Base-by-base conservation (phyloP, 2,113 vertebrate species). In the Onychostoma macrolepis region DNA sequence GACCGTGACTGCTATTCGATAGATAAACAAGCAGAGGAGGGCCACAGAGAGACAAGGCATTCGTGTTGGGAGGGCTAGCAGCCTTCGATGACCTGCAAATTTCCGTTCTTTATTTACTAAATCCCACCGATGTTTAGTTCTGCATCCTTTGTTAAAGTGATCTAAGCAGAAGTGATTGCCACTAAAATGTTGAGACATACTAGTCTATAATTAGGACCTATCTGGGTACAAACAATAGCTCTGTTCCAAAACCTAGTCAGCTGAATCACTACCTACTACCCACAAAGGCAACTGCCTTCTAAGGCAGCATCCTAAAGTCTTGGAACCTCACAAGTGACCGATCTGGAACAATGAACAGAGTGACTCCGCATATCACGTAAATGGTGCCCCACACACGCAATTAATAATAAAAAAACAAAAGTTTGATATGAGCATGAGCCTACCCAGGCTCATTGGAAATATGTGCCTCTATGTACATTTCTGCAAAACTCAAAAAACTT, bases 1-100 rank as follows among this genome's bases (percentile, higher is more conserved):
- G n/a, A 50, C n/a, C 75, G 41, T 77, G 75, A 77, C 75, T 77
- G 43, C 15, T 15, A 13, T 43, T 82, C 12, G 83, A 87, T 7
- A 53, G 58, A 61, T 30, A 79, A 83, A 78, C 63, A 71, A 48
- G 56, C 75, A 30, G 75, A 26, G 43, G 26, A 17, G 1, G 43
- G n/a, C n/a, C 12, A 78, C 19, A 30, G 15, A 58, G 43, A 71
- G 11, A 84, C 7, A 82, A 74, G 17, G 43, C 17, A 53, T 38
- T 38, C 24, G 1, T 63, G 24, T 41, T 36, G 78, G 56, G 78
- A 83, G 41, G 41, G 4, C 41, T 26, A 41, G 80, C 30, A 61
- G 78, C 11, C 28, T 80, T 24, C 15, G 19, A 2, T 77, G 45
- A 77, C 7, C 75, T 77, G 15, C 26, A 28, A 17, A 53, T 33